Base-by-base conservation (phyloP, 2,797 vertebrate species). In the Serranus cabrilla region DNA sequence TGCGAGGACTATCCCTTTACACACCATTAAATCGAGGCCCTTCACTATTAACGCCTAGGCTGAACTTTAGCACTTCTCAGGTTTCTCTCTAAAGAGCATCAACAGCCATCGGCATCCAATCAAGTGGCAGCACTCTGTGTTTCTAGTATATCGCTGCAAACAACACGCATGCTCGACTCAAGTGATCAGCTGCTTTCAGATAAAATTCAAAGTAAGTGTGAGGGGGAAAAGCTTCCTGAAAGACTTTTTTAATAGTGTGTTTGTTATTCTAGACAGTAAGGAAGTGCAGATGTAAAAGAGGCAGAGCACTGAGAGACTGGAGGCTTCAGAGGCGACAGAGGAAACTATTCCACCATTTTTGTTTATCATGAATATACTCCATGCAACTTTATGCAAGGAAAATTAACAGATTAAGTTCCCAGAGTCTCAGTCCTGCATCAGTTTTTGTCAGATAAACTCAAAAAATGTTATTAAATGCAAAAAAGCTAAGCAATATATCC, bases 1-100 rank as follows among this genome's bases (percentile, higher is more conserved):
- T 67, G 70, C 13, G 23, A 74, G 70, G 68, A 77, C 80, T 74
- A 89, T 92, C 89, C 66, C 71, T 91, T 90, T 87, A 87, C 82
- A 76, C 64, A 23, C 58, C 76, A 86, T 84, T 88, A 92, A 86
- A 87, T 69, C 51, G 21, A 73, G 82, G 67, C 45, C n/a, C 74
- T 76, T 64, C 34, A 25, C 82, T 78, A 62, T 84, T 79, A 83
- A 85, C 43, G 18, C 80, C 57, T 46, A 12, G 52, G 65, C 21
- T 75, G 70, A 87, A 82, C 79, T 83, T 89, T 23, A 87, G 45
- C 74, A 65, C 83, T 58, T 81, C 87, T 89, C 68, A 20, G 11
- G 68, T 89, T 89, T 90, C 85, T 47, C 58, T 78, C 74, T 65
- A 76, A 83, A 86, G 50, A 82, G 57, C 64, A 69, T 71, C 76